These are phyloP conservation scores for Pseudomyrmex flavicornis DNA, from an alignment of 1,140 invertebrate genomes.

Conservation along the genomic window DNA sequence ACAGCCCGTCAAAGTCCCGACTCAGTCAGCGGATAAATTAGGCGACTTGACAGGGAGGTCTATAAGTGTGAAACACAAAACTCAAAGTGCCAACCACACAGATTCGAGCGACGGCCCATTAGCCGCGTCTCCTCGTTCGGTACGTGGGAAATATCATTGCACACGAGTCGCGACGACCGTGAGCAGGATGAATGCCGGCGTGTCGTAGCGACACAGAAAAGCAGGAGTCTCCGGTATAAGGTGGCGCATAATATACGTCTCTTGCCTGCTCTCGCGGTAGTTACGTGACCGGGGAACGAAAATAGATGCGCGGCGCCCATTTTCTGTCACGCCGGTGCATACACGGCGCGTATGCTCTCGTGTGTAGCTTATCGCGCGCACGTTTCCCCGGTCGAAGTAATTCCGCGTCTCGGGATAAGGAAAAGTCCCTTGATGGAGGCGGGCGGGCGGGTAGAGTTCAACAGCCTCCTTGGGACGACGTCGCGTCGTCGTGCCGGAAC, in stretches of 20 bases:
- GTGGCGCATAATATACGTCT: constrained; percentile 67
- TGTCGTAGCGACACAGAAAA: background rate
- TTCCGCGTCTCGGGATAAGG: constrained; percentile 65
- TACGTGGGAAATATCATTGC: constrained; percentile 2
- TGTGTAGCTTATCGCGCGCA: constrained; percentile 61
- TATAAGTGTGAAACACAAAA: constrained; percentile 9
- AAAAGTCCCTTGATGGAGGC: constrained; percentile 31
- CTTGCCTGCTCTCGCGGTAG: constrained; percentile 58
- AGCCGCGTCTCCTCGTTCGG: constrained; percentile 9
- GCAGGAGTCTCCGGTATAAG: constrained; percentile 1
- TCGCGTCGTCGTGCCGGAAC: constrained; percentile 19
- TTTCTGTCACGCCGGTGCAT: constrained; percentile 66
- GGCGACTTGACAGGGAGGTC: background rate
- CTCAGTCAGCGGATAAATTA: constrained; percentile 7
- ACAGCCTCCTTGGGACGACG: constrained; percentile 27
- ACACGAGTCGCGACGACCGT: background rate
- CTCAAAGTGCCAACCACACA: constrained; percentile 10
- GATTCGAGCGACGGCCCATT: constrained; percentile 37
- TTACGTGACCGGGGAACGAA: constrained; percentile 73
- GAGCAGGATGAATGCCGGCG: constrained; percentile 24
- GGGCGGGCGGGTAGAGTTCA: constrained; percentile 26
- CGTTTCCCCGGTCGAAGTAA: constrained; percentile 58
- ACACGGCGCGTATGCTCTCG: constrained; percentile 57
- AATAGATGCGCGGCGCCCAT: constrained; percentile 70
- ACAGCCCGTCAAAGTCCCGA: constrained; percentile 2